Evolutionary conservation across 2,888 invertebrate species (phyloP), one percentile per base, ranked within the genome.

Genomic region (Apodemia duryi): DNA sequence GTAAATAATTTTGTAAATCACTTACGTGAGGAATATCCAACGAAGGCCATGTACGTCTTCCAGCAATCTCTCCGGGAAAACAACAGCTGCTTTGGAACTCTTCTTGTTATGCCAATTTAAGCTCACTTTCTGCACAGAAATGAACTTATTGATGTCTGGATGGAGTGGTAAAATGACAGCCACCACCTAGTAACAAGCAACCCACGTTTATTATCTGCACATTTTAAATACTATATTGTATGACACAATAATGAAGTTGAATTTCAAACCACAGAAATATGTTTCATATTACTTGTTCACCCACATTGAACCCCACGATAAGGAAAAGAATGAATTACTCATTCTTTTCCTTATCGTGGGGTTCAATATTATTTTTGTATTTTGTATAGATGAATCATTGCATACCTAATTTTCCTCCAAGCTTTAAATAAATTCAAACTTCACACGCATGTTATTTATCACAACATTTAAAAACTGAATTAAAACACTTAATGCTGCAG

Each of bases 281-380:
- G 52, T 52, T 52, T 52, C 52, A 52, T 52, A n/a, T 52, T 52
- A 52, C 2, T 52, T 52, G 52, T 52, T 52, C 52, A 52, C 52
- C 52, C 52, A 52, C 52, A 52, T 52, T 52, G 52, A 52, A 52
- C 52, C 52, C 28, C 52, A 52, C n/a, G 52, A 52, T 52, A 52
- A 52, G n/a, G 11, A 28, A 52, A 52, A 7, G 52, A 52, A 52
- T 52, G n/a, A n/a, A n/a, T n/a, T n/a, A n/a, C n/a, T n/a, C n/a
- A n/a, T n/a, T n/a, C n/a, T n/a, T n/a, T n/a, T n/a, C n/a, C n/a
- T n/a, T n/a, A n/a, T n/a, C n/a, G n/a, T n/a, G n/a, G n/a, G n/a
- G n/a, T n/a, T n/a, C n/a, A n/a, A n/a, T n/a, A n/a, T n/a, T 52
- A 52, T 7, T 52, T 52, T 52, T 52, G 52, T 52, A 52, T 52